A percentile compares a stretch with the other conserved stretches of the same genome.
Conservation (phyloP, 2,113 vertebrate species). For the Donacobius atricapilla region DNA sequence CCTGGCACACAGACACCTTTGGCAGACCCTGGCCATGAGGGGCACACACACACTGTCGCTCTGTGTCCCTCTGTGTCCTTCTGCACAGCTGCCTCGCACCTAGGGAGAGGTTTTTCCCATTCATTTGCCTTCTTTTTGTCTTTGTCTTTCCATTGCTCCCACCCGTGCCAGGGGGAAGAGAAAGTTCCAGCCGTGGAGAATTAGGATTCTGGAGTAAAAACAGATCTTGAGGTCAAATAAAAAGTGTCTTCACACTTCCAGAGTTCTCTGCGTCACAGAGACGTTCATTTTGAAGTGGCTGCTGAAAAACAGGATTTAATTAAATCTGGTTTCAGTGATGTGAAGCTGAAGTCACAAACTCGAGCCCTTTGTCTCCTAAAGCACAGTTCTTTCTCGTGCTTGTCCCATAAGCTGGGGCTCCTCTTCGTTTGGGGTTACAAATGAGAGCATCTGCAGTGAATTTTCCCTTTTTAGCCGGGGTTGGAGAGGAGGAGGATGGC, state of each 20-base stretch:
- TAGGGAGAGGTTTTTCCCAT: neutral
- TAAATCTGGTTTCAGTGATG: neutral
- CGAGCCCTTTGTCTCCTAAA: neutral
- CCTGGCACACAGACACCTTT: neutral
- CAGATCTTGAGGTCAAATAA: neutral
- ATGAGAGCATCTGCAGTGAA: neutral
- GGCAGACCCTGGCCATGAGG: no score
- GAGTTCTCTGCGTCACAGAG: neutral
- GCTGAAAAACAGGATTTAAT: neutral
- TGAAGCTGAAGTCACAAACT: neutral
- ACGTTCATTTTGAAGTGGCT: neutral
- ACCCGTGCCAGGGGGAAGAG: neutral
- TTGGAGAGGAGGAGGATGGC: neutral
- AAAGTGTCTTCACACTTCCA: neutral
- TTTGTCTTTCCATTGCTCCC: neutral
- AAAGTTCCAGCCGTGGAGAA: neutral
- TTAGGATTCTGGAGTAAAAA: conserved; percentile 1
- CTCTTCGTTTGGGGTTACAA: neutral
- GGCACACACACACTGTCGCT: neutral
- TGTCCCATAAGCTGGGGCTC: neutral
- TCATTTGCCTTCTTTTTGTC: neutral
- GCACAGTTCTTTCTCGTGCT: neutral
- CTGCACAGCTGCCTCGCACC: neutral
- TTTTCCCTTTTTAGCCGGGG: neutral
- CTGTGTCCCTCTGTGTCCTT: neutral